Evolutionary conservation across 2,888 invertebrate genomes (phyloP).

Genomic region (Sinodicranocentrus sp.): DNA sequence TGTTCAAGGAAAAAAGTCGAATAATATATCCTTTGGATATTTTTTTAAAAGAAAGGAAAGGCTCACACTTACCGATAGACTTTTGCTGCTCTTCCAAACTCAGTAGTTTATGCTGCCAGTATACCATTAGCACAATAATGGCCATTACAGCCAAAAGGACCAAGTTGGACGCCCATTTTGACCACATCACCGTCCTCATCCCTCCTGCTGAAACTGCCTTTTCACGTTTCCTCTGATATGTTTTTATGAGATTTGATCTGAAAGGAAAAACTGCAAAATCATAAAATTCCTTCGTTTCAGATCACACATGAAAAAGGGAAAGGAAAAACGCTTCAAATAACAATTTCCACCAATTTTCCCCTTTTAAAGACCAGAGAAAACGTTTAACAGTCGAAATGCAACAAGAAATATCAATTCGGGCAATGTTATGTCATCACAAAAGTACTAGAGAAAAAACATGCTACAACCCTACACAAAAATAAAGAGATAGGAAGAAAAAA

Average conservation of each 20-base stretch:
- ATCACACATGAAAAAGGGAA: slow-evolving; percentile 23
- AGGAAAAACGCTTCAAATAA: slow-evolving; percentile 31
- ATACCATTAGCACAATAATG: slow-evolving; percentile 75
- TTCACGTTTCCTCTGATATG: slow-evolving; percentile 45
- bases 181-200: slow-evolving; percentile 76
- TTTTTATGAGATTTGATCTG: slow-evolving; percentile 42
- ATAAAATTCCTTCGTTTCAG: slow-evolving; percentile 19
- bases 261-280: slow-evolving; percentile 44
- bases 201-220: slow-evolving; percentile 65
- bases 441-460: slow-evolving; percentile 5
- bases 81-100: slow-evolving; percentile 75
- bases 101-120: slow-evolving; percentile 76
- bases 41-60: slow-evolving; percentile 17
- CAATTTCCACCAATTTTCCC: slow-evolving; percentile 29
- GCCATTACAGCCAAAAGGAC: slow-evolving; percentile 73
- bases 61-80: slow-evolving; percentile 72
- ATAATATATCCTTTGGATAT: slow-evolving; percentile 17
- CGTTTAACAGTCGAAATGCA: no score
- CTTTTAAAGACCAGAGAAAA: no score
- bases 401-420: slow-evolving; percentile 32
- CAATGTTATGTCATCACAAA: slow-evolving; percentile 17
- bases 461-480: neutral
- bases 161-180: slow-evolving; percentile 76
- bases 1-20: neutral
- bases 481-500: neutral